Evolutionary conservation across 2,888 invertebrate species (phyloP), one percentile per base, ranked within the genome.

Genomic region (Eupithecia centaureata): DNA sequence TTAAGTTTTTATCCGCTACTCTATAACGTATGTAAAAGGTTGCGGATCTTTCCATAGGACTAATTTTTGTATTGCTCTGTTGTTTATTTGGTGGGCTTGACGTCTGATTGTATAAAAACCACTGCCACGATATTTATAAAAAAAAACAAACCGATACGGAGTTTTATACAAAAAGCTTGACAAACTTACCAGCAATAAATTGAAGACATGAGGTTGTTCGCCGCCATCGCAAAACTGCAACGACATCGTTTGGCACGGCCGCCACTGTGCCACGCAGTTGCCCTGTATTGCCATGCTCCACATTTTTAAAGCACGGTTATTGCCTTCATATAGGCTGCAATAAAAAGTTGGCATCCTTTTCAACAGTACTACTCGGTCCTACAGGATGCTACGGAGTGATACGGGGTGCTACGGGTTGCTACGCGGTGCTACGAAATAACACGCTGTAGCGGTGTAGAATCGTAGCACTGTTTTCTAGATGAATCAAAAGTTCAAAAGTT

Each of bases 371-470:
- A 25, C 51, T 1, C 1, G 8, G 8, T 18, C 7, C 38, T 18
- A 38, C 35, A n/a, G 8, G 8, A 2, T n/a, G 35, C 35, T 38
- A 38, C 35, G 35, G 5, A 13, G 15, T 15, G 35, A 13, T 35
- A 35, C n/a, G 38, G n/a, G 51, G 4, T 57, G 64, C 64, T 68
- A 68, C 35, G 38, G 8, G 8, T 1, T n/a, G 35, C 35, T 38
- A 38, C 35, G 35, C 1, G 5, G 15, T 15, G 35, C 35, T 35
- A 35, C n/a, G 38, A 38, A 25, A 5, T 57, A 61, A 61, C 64
- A 68, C 77, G 79, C 78, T 76, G 77, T 73, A 77, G 75, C 73
- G 73, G 61, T 76, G 76, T 74, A 69, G 78, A 71, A 52, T 61
- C 67, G 65, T 74, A 69, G 78, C 22, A 47, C 22, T 3, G 12